Percentiles rank a stretch among this genome's conserved stretches.
phyloP scores from a whole-genome alignment of 2,797 vertebrate genomes.

The Carcharodon carcharias region DNA sequence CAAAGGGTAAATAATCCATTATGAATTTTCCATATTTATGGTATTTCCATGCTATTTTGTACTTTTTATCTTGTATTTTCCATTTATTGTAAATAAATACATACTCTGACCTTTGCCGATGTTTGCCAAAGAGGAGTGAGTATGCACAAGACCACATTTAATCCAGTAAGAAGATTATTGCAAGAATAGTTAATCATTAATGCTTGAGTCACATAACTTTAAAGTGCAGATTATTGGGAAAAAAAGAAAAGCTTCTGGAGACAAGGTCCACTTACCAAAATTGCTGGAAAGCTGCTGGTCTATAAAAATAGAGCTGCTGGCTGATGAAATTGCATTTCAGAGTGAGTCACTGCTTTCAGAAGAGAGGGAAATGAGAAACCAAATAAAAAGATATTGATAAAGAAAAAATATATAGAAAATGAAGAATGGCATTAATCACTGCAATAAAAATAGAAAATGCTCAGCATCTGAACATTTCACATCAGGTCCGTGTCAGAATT shows the following conservation, averaged over 20 bases:
- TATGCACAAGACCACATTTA: background rate
- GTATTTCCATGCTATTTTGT: background rate
- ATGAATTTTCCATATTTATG: background rate
- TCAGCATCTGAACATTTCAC: background rate
- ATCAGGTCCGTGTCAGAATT: too few species aligned
- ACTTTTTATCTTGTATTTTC: background rate
- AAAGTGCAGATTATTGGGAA: background rate
- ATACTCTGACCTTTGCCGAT: background rate
- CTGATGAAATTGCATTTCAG: background rate
- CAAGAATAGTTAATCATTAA: background rate
- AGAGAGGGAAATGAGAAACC: background rate
- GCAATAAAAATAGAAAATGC: background rate
- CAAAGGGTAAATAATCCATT: background rate
- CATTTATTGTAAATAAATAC: background rate
- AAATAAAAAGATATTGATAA: background rate
- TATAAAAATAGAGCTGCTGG: background rate
- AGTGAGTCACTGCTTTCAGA: background rate
- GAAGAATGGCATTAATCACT: background rate
- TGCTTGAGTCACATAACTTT: background rate
- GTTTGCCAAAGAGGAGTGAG: background rate
- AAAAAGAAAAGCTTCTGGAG: background rate
- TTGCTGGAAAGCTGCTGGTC: background rate
- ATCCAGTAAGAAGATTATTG: background rate
- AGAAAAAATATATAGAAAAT: background rate
- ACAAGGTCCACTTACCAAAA: background rate